Evolutionary conservation across 1,140 invertebrate species (phyloP), one percentile per base, ranked within the genome.

Genomic region (Telenomus remus): DNA sequence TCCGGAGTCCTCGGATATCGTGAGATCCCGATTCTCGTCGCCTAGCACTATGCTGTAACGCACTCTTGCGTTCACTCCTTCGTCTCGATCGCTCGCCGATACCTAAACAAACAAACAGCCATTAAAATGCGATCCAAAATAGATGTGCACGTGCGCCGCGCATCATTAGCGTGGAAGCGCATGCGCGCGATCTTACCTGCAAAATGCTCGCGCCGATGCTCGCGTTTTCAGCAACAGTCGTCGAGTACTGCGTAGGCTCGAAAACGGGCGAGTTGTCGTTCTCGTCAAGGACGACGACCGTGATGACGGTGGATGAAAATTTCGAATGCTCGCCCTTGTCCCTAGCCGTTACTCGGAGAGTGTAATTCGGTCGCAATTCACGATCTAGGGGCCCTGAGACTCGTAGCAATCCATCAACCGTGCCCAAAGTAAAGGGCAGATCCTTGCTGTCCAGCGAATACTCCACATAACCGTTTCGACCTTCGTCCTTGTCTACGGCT

Each of bases 191-290:
- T n/a, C n/a, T n/a, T n/a, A 94, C 94, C 89, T 96, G 94, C 0
- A 97, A 85, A 0, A 98, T 93, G 79, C 93, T 97, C 1, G 94
- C 93, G 0, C 97, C 97, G 63, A 98, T 95, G 71, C 93, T 94
- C n/a, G 96, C 94, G 87, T 98, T 97, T 87, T 99, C 97, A 1
- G 94, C 92, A 7, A 98, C 92, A 0, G 93, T 94, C 0, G 95
- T 93, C 37, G 93, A 94, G 82, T 98, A 98, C 78, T 95, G 93
- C 77, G 92, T 92, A 0, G 94, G 94, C 84, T 95, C 93, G 87
- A 98, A 98, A 5, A 95, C 90, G 0, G 97, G 97, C 66, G 92
- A 93, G 85, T 98, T 98, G 85, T 98, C 97, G 85, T 98, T 99
- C 83, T 96, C 95, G 84, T 98, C 97, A 16, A 95, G 87, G 33